These are phyloP conservation scores for Halcyon leucocephala DNA, from an alignment of 2,797 vertebrate genomes.

Conservation along the genomic window DNA sequence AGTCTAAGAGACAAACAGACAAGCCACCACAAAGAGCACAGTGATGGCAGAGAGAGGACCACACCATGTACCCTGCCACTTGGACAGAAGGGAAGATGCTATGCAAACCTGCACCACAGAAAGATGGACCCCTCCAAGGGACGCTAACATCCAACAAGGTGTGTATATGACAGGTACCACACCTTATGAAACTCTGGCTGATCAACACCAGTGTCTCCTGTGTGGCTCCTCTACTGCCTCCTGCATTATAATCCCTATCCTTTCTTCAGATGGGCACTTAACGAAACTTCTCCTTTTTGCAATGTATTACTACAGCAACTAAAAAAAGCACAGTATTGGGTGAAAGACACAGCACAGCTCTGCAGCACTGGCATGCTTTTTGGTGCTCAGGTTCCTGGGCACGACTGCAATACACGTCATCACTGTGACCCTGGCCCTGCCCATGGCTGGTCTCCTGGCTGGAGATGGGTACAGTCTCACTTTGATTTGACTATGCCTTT, in stretches of 20 bases:
- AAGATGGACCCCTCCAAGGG: rapidly evolving
- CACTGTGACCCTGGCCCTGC: not conserved
- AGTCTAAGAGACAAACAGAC: conserved; percentile 64
- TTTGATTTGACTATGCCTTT: not conserved
- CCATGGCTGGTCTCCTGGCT: not conserved
- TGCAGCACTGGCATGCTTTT: not conserved
- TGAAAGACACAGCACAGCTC: not conserved
- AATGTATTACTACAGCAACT: not conserved
- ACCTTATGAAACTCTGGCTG: not conserved
- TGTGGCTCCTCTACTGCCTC: not conserved
- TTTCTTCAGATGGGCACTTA: not conserved
- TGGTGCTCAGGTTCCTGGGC: not conserved
- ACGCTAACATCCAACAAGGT: rapidly evolving
- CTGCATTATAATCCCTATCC: not conserved
- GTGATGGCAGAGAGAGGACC: not conserved
- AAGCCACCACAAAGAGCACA: not conserved
- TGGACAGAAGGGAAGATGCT: not conserved
- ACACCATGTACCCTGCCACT: rapidly evolving
- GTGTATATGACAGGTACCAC: rapidly evolving
- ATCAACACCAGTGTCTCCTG: not conserved
- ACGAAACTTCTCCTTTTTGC: not conserved
- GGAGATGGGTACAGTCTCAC: not conserved
- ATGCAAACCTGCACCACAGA: not conserved
- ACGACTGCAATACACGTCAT: not conserved
- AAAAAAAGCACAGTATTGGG: rapidly evolving